phyloP scores from a whole-genome alignment of 2,113 vertebrate species.

The Haemorhous mexicanus region DNA sequence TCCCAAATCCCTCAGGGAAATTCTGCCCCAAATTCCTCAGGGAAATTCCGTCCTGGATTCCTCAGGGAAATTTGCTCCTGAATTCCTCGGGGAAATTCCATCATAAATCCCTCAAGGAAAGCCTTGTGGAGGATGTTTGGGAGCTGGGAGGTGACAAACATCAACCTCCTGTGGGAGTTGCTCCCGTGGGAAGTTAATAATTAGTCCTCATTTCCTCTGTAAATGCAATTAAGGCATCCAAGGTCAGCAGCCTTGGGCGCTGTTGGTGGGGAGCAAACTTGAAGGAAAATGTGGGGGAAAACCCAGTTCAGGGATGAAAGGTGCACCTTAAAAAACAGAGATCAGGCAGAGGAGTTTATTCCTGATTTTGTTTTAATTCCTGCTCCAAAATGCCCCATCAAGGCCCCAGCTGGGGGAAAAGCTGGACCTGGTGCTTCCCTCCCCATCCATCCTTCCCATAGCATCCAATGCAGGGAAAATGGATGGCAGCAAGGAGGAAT shows the following conservation, averaged over 20 bases:
- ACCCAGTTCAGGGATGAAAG: neutral
- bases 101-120: neutral
- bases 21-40: too few species aligned
- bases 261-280: neutral
- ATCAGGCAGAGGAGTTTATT: neutral
- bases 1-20: too few species aligned
- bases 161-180: too few species aligned
- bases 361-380: neutral
- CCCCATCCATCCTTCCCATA: neutral
- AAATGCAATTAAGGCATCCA: too few species aligned
- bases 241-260: neutral
- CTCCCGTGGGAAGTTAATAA: neutral
- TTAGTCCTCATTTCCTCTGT: neutral
- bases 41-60: too few species aligned
- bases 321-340: neutral
- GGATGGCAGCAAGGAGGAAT: neutral
- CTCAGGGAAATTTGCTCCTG: too few species aligned
- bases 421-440: neutral
- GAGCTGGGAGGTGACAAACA: neutral
- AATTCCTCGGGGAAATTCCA: too few species aligned
- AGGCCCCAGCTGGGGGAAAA: neutral
- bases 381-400: neutral
- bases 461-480: accelerated
- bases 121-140: accelerated
- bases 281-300: neutral